phyloP scores from a whole-genome alignment of 2,888 invertebrate species.

The Archaeoteleia sp. region DNA sequence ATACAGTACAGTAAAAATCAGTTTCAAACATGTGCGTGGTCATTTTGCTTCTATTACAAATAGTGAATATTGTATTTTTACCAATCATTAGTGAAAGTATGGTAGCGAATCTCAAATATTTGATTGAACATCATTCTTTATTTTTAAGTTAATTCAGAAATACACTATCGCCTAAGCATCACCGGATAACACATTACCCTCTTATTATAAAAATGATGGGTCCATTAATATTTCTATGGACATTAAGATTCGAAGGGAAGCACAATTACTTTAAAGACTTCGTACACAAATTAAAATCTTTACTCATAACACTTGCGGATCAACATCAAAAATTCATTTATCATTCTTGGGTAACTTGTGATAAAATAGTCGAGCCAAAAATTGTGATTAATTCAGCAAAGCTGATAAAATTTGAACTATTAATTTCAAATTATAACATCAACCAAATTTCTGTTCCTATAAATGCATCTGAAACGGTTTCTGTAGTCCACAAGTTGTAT shows the following conservation, averaged over 20 bases:
- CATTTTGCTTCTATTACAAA: slow-evolving; percentile 27
- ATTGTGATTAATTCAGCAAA: background rate
- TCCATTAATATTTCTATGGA: slow-evolving; percentile 25
- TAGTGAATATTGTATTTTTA: slow-evolving; percentile 32
- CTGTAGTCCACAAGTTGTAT: background rate
- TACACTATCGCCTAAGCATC: slow-evolving; percentile 40
- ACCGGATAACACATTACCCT: slow-evolving; percentile 40
- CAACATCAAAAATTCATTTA: slow-evolving; percentile 31
- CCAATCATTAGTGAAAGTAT: slow-evolving; percentile 21
- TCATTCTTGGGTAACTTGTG: slow-evolving; percentile 8
- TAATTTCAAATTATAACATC: background rate
- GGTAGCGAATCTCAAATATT: slow-evolving; percentile 10
- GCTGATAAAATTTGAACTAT: background rate
- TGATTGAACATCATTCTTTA: slow-evolving; percentile 32
- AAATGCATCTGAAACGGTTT: background rate
- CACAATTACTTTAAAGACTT: slow-evolving; percentile 44
- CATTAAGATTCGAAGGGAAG: slow-evolving; percentile 40
- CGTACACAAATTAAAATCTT: slow-evolving; percentile 16
- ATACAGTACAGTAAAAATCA: too few relatives aligned
- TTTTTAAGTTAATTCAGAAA: slow-evolving; percentile 15
- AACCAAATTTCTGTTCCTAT: background rate
- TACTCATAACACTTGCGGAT: slow-evolving; percentile 30
- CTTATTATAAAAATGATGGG: slow-evolving; percentile 21
- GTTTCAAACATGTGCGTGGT: slow-evolving; percentile 24
- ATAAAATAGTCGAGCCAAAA: slow-evolving; percentile 5